phyloP scores from a whole-genome alignment of 2,113 vertebrate species.

The Gobiocypris rarus region DNA sequence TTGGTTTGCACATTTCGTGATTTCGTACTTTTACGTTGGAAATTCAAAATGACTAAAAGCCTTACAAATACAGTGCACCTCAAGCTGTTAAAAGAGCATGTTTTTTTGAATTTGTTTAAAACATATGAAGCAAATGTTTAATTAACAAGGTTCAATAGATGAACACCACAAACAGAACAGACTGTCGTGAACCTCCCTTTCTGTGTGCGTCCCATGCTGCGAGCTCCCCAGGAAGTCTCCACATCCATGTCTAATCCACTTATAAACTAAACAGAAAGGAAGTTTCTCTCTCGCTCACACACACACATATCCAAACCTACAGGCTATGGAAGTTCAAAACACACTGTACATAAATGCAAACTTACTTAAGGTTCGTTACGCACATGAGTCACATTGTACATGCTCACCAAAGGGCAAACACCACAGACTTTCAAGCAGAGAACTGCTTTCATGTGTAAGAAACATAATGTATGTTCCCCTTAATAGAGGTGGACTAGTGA shows the following conservation, averaged over 20 bases:
- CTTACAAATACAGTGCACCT: background rate
- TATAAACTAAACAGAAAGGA: conserved; percentile 1
- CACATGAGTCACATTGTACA: background rate
- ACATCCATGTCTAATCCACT: conserved; percentile 40
- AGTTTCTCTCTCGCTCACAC: background rate
- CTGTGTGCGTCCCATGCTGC: conserved; percentile 1
- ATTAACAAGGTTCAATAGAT: background rate
- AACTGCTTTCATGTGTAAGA: background rate
- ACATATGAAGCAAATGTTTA: background rate
- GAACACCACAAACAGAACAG: conserved; percentile 6
- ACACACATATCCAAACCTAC: conserved; percentile 7
- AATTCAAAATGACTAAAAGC: background rate
- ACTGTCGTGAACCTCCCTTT: background rate
- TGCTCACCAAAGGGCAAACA: background rate
- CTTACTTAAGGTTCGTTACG: background rate
- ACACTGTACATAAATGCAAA: background rate
- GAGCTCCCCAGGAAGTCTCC: conserved; percentile 33
- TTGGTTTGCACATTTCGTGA: no score
- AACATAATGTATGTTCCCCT: background rate
- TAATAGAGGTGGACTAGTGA: background rate
- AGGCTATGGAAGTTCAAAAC: background rate
- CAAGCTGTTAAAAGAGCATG: background rate
- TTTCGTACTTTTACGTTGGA: background rate
- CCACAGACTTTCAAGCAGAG: background rate
- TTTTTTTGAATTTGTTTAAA: background rate